A percentile compares a stretch with the other conserved stretches of the same genome.
These are phyloP conservation scores for Acleris cristana DNA, from an alignment of 2,888 invertebrate species.

Conservation along the genomic window DNA sequence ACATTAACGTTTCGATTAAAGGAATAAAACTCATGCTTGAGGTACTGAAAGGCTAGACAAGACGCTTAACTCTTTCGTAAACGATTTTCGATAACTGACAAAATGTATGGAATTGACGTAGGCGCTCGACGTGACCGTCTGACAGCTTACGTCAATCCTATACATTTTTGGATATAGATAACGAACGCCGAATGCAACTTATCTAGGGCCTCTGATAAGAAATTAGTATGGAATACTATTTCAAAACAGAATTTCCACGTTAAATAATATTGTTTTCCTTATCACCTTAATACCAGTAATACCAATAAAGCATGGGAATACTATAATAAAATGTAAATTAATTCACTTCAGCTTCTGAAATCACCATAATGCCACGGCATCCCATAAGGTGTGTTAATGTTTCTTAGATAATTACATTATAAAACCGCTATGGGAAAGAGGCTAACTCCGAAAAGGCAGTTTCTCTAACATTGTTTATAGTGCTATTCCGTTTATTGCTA, in stretches of 20 bases:
- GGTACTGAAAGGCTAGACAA: too few relatives aligned
- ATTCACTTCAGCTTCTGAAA: slow-evolving; percentile 48
- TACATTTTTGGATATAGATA: too few relatives aligned
- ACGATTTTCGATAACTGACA: too few relatives aligned
- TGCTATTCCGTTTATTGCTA: slow-evolving; percentile 25
- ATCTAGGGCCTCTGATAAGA: too few relatives aligned
- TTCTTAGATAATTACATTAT: slow-evolving; percentile 30
- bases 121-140: too few relatives aligned
- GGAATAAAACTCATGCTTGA: too few relatives aligned
- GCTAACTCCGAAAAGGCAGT: slow-evolving; percentile 15
- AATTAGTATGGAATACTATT: too few relatives aligned
- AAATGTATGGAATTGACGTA: too few relatives aligned
- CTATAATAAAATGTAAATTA: slow-evolving; percentile 47
- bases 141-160: too few relatives aligned
- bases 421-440: slow-evolving; percentile 16
- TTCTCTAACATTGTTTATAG: slow-evolving; percentile 25
- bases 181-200: too few relatives aligned
- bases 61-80: too few relatives aligned
- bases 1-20: too few relatives aligned
- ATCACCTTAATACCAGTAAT: slow-evolving; percentile 19
- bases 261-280: slow-evolving; percentile 17
- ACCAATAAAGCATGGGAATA: slow-evolving; percentile 19
- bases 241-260: not conserved
- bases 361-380: slow-evolving; percentile 24
- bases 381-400: slow-evolving; percentile 22